Percentiles rank a stretch among this genome's conserved stretches.
phyloP scores from a whole-genome alignment of 2,888 invertebrate species.

The Troglohyphantes excavatus region DNA sequence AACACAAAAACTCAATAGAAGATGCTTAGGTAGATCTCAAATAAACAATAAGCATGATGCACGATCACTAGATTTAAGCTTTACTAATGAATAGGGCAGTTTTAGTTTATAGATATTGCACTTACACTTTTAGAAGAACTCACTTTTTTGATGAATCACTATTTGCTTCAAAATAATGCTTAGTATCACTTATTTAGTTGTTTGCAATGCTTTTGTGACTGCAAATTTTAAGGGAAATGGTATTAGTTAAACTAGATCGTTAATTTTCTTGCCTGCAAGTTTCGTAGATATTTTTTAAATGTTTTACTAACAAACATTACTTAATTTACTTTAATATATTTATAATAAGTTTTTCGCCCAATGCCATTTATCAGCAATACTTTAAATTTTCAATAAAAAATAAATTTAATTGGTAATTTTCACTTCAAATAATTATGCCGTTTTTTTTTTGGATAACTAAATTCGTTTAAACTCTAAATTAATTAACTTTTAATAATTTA shows the following conservation, averaged over 20 bases:
- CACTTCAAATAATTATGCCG: too few species aligned
- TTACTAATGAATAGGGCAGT: neutral
- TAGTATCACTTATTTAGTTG: neutral
- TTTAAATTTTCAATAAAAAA: too few species aligned
- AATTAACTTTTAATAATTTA: too few species aligned
- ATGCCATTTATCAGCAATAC: too few species aligned
- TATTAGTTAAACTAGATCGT: neutral
- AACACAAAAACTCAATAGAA: neutral
- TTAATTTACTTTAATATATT: too few species aligned
- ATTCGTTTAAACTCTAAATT: too few species aligned
- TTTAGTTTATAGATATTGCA: neutral
- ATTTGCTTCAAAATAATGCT: neutral
- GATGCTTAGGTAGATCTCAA: conserved; percentile 23
- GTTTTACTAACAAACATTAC: too few species aligned
- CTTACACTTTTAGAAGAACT: neutral
- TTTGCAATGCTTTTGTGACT: neutral
- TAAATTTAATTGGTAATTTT: too few species aligned
- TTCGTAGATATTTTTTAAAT: neutral
- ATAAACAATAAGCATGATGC: conserved; percentile 36
- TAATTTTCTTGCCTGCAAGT: neutral
- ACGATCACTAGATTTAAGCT: conserved; percentile 7
- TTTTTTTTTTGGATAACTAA: too few species aligned
- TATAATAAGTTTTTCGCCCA: too few species aligned
- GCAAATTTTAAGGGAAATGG: neutral
- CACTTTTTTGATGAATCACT: neutral